Evolutionary conservation across 2,113 vertebrate genomes (phyloP), one percentile per base, ranked within the genome.

Genomic region (Echinops telfairi): DNA sequence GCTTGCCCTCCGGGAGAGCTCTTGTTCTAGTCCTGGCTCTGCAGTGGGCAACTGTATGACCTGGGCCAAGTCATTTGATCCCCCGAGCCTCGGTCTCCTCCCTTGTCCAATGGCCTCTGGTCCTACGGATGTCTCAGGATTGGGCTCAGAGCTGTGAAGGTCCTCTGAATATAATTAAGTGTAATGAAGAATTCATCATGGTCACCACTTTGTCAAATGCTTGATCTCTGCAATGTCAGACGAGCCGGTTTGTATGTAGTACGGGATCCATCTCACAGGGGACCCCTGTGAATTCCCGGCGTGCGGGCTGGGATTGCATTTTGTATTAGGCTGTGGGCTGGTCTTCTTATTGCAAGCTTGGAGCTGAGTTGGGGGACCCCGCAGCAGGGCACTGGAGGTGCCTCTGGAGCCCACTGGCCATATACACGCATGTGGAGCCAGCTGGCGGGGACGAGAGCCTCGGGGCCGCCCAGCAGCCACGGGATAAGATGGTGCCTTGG

Each of bases 121-220:
- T 64, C 66, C 16, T 31, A 2, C 22, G 40, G 31, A 71, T 66
- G 64, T 90, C 22, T 0, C 53, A 68, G 29, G 5, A 12, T 47
- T 22, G 82, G 40, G 58, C 86, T 83, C 19, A 0, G 38, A 31
- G 47, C 95, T 62, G 27, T 58, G 77, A 77, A 83, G 31, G 77
- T 73, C 68, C 81, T 94, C 84, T 66, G 89, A 91, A 94, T 83
- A 62, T 88, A 93, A 81, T 89, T 80, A 95, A 81, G 80, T 0
- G 0, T 90, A 68, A 94, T 60, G 83, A 91, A 88, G 94, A 93
- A 89, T 95, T 95, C 75, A 86, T 90, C 82, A 27, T 38, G 93
- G 78, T 82, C 83, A 3, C 15, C 78, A 1, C 11, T 2, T 89
- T 84, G 92, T 91, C 87, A 78, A 70, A 93, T 31, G 77, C 71